Evolutionary conservation across 2,797 vertebrate species (phyloP).

Genomic region (Rhadinocentrus ornatus): DNA sequence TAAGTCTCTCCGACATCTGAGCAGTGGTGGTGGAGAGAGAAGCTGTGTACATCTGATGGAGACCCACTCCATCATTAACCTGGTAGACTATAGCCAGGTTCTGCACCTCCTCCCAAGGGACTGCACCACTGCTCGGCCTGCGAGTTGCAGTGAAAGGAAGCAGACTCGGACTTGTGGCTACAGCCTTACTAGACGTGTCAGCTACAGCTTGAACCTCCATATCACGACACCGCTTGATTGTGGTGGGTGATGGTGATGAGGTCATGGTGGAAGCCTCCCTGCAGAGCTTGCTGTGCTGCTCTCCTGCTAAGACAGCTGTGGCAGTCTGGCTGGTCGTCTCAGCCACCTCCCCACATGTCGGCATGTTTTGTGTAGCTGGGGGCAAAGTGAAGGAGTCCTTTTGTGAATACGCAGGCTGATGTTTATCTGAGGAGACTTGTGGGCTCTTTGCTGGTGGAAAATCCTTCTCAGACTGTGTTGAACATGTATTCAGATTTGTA

Average conservation of each 20-base stretch:
- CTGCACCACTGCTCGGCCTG: constrained; percentile 50
- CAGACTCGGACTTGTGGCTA: constrained; percentile 93
- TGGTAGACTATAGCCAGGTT: constrained; percentile 83
- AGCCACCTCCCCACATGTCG: constrained; percentile 36
- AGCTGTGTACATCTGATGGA: constrained; percentile 53
- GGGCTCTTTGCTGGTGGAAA: constrained; percentile 39
- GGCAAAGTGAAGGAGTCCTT: constrained; percentile 42
- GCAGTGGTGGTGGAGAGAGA: constrained; percentile 26
- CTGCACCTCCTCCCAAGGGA: constrained; percentile 76
- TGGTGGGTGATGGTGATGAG: constrained; percentile 62
- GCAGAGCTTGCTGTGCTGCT: constrained; percentile 76
- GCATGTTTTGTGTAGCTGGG: constrained; percentile 43
- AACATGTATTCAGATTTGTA: constrained; percentile 37
- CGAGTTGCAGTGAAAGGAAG: constrained; percentile 74
- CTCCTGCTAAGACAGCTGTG: constrained; percentile 47
- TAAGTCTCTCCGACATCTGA: constrained; percentile 62
- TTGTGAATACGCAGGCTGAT: constrained; percentile 47
- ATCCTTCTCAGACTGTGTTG: constrained; percentile 38
- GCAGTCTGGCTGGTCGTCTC: constrained; percentile 39
- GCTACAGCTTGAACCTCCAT: constrained; percentile 94
- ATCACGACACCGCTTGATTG: constrained; percentile 79
- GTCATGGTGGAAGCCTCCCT: constrained; percentile 94
- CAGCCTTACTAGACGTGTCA: constrained; percentile 84
- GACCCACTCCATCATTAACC: constrained; percentile 43
- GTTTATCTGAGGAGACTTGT: constrained; percentile 56